Conservation (phyloP, 2,888 invertebrate genomes). For the Drosophila falleni region DNA sequence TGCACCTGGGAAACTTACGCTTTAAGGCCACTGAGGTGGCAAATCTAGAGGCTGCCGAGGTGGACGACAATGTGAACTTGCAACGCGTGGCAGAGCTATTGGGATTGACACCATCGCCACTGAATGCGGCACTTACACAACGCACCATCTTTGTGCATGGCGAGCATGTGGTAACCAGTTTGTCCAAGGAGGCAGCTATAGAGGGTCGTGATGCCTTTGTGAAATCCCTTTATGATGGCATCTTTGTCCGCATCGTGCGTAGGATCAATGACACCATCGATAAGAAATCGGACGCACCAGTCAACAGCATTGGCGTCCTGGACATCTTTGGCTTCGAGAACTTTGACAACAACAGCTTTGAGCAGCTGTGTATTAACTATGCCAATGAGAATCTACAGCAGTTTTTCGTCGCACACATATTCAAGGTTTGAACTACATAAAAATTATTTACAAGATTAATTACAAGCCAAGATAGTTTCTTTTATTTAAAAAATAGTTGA, state of each 20-base stretch:
- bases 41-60: constrained; percentile 95
- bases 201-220: constrained; percentile 97
- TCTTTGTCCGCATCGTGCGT: constrained; percentile 95
- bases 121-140: constrained; percentile 93
- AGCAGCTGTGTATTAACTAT: constrained; percentile 98
- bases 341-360: constrained; percentile 96
- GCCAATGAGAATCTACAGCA: constrained; percentile 98
- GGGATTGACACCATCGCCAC: constrained; percentile 89
- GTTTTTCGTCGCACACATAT: constrained; percentile 97
- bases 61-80: constrained; percentile 90
- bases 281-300: constrained; percentile 86
- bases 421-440: constrained; percentile 88
- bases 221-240: constrained; percentile 95
- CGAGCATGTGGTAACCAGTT: constrained; percentile 91
- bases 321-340: constrained; percentile 99
- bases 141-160: constrained; percentile 94
- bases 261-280: constrained; percentile 95
- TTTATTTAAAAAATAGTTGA: too few relatives aligned
- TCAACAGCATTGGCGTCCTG: constrained; percentile 93
- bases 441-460: not conserved
- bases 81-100: constrained; percentile 90
- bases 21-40: constrained; percentile 91
- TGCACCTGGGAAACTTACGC: constrained; percentile 96
- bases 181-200: constrained; percentile 91
- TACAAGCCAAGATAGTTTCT: too few relatives aligned